Conservation (phyloP, 1,140 invertebrate genomes). For the Prorops nasuta region DNA sequence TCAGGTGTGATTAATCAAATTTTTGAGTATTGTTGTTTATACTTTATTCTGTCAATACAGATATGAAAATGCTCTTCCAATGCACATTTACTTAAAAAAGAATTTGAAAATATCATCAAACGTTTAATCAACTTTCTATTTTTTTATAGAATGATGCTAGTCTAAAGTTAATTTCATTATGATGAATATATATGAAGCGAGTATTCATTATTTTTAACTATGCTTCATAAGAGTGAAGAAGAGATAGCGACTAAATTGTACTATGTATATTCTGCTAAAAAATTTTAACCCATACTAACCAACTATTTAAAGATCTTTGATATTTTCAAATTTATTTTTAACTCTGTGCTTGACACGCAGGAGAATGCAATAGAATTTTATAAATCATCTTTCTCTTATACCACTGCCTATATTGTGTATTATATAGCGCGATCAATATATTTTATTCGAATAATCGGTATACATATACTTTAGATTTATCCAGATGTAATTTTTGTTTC, state of each 20-base stretch:
- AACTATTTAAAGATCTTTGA: no score
- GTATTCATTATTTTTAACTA: no score
- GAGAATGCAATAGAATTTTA: slow-evolving; percentile 32
- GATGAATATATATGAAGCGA: no score
- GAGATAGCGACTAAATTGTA: no score
- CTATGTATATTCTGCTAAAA: no score
- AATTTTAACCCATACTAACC: no score
- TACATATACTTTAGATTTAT: no score
- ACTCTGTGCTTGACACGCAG: slow-evolving; percentile 20
- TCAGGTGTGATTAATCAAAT: slow-evolving; percentile 13
- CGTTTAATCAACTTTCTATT: no score
- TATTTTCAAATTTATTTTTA: slow-evolving; percentile 28
- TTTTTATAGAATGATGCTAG: no score
- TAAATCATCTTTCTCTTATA: slow-evolving; percentile 30
- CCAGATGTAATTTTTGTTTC: slow-evolving; percentile 24
- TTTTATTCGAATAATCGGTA: slow-evolving; percentile 11
- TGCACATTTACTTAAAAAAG: slow-evolving; percentile 18
- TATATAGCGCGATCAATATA: slow-evolving; percentile 28
- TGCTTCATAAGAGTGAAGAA: no score
- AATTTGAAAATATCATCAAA: slow-evolving; percentile 22
- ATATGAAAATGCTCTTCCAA: slow-evolving; percentile 36
- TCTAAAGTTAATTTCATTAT: no score
- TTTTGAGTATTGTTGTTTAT: slow-evolving; percentile 12
- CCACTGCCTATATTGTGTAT: slow-evolving; percentile 38
- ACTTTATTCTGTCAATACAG: neutral